Conservation (phyloP, 2,888 invertebrate genomes). For the Cephus sareptanus region DNA sequence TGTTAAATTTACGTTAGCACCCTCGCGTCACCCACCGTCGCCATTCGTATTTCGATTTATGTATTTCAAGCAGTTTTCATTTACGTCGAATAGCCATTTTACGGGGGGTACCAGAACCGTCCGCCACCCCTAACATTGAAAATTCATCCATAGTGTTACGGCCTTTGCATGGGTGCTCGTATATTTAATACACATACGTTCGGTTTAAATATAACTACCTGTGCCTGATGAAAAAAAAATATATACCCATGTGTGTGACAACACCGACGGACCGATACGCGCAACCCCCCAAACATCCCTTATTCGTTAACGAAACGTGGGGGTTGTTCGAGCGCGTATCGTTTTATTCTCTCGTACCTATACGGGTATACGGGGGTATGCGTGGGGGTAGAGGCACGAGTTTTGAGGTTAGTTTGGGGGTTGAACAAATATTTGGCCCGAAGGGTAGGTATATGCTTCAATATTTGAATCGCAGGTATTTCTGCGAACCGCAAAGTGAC, state of each 20-base stretch:
- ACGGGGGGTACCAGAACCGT: no score
- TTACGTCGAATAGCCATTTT: not conserved
- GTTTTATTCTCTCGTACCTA: not conserved
- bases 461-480: slow-evolving; percentile 37
- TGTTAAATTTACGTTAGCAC: no score
- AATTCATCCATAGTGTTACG: no score
- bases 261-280: not conserved
- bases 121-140: no score
- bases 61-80: not conserved
- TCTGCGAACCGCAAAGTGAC: slow-evolving; percentile 36
- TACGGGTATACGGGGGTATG: no score
- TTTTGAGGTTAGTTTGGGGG: slow-evolving; percentile 4
- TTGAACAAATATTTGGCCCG: slow-evolving; percentile 37
- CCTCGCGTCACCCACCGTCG: not conserved
- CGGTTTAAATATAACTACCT: not conserved
- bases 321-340: not conserved
- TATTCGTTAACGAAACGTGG: not conserved
- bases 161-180: no score
- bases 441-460: slow-evolving; percentile 23
- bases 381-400: not conserved
- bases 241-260: not conserved
- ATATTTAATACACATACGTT: no score
- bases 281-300: no score
- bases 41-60: not conserved
- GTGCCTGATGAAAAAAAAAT: not conserved